A percentile compares a stretch with the other conserved stretches of the same genome.
These are phyloP conservation scores for Phasianus colchicus DNA, from an alignment of 2,113 vertebrate species.

Conservation along the genomic window DNA sequence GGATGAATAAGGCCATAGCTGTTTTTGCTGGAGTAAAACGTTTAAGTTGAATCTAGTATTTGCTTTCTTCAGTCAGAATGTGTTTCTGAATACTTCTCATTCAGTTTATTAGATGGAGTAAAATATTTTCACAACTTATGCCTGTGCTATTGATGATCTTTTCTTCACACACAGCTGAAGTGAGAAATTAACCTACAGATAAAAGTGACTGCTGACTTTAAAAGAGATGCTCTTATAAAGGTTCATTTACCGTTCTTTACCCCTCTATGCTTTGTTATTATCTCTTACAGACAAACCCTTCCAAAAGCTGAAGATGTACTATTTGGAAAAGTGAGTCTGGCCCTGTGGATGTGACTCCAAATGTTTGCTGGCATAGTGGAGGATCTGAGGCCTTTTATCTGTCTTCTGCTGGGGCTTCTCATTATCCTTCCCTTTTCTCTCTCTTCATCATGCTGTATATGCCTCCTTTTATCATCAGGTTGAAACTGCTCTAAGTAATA, in stretches of 20 bases:
- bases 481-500: neutral
- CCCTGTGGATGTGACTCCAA: neutral
- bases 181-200: neutral
- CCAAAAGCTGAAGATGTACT: neutral
- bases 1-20: neutral
- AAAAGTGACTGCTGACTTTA: neutral
- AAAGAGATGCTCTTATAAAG: neutral
- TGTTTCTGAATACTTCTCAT: neutral
- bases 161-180: conserved; percentile 1
- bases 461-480: neutral
- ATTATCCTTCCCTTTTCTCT: neutral
- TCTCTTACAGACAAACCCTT: neutral
- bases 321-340: neutral
- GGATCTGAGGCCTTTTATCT: neutral
- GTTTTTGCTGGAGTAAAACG: neutral
- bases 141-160: neutral
- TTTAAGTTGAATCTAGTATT: neutral
- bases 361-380: neutral
- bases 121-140: neutral
- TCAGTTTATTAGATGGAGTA: conserved; percentile 4
- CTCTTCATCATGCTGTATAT: neutral
- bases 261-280: neutral
- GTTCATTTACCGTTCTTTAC: neutral
- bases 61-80: neutral
- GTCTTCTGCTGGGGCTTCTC: neutral